phyloP scores from a whole-genome alignment of 2,113 vertebrate species.

The Trogon melanurus region DNA sequence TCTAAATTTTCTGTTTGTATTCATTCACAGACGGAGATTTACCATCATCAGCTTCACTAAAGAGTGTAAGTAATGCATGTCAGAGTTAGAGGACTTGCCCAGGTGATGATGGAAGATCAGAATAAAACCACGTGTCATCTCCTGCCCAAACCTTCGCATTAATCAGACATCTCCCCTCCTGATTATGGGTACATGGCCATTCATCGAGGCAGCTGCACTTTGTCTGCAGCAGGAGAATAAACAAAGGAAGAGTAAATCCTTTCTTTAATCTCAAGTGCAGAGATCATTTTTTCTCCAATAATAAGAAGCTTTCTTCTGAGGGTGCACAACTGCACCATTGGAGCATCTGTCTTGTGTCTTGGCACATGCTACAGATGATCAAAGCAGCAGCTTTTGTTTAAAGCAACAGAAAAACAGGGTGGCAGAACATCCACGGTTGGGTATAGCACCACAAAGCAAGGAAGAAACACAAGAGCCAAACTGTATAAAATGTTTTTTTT shows the following conservation, averaged over 20 bases:
- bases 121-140: not conserved
- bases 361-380: not conserved
- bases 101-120: not conserved
- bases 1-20: not conserved
- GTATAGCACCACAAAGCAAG: not conserved
- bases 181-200: not conserved
- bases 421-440: not conserved
- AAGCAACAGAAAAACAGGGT: conserved; percentile 16
- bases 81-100: not conserved
- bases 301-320: not conserved
- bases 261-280: not conserved
- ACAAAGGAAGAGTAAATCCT: not conserved
- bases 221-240: not conserved
- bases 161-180: not conserved
- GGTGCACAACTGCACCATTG: not conserved
- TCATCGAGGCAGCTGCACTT: not conserved
- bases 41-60: not conserved
- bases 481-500: not conserved
- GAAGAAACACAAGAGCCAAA: not conserved
- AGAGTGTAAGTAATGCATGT: not conserved
- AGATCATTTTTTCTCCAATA: not conserved
- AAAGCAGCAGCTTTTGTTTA: conserved; percentile 38
- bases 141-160: not conserved
- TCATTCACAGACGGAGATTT: not conserved
- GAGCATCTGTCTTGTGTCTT: not conserved